Conservation (phyloP, 2,888 invertebrate species). For the Diplazon laetatorius region DNA sequence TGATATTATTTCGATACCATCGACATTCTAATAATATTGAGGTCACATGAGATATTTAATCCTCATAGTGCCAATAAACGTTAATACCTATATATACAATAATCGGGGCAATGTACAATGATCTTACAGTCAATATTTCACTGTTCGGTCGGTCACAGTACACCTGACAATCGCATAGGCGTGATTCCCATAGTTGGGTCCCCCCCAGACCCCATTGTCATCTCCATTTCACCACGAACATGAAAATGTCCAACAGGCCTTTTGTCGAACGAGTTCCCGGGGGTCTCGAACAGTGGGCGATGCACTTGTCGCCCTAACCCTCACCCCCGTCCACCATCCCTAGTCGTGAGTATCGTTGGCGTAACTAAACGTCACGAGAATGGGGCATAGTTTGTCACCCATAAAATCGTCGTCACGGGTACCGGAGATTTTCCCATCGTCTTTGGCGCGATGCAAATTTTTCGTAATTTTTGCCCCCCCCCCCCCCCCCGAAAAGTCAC, state of each 20-base stretch:
- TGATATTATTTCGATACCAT: too few species aligned
- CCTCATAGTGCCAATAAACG: too few species aligned
- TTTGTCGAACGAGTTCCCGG: background rate
- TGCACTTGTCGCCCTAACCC: slow-evolving; percentile 3
- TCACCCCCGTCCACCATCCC: too few species aligned
- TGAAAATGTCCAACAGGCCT: slow-evolving; percentile 5
- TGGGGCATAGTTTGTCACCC: slow-evolving; percentile 60
- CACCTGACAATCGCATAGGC: slow-evolving; percentile 11
- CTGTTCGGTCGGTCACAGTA: background rate
- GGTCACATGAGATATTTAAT: too few species aligned
- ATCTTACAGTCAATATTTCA: slow-evolving; percentile 42
- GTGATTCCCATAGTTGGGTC: slow-evolving; percentile 27
- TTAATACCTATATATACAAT: slow-evolving; percentile 47
- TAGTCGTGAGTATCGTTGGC: slow-evolving; percentile 72
- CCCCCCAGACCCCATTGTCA: slow-evolving; percentile 5
- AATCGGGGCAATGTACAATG: slow-evolving; percentile 55
- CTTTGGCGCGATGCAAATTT: slow-evolving; percentile 56
- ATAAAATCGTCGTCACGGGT: slow-evolving; percentile 41
- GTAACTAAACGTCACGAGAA: slow-evolving; percentile 74
- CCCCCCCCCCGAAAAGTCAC: background rate
- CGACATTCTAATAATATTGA: too few species aligned
- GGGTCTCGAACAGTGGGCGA: background rate
- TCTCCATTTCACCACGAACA: slow-evolving; percentile 45
- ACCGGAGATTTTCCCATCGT: slow-evolving; percentile 4
- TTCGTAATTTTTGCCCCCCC: background rate